Conservation (phyloP, 2,113 vertebrate species). For the Oplegnathus fasciatus region DNA sequence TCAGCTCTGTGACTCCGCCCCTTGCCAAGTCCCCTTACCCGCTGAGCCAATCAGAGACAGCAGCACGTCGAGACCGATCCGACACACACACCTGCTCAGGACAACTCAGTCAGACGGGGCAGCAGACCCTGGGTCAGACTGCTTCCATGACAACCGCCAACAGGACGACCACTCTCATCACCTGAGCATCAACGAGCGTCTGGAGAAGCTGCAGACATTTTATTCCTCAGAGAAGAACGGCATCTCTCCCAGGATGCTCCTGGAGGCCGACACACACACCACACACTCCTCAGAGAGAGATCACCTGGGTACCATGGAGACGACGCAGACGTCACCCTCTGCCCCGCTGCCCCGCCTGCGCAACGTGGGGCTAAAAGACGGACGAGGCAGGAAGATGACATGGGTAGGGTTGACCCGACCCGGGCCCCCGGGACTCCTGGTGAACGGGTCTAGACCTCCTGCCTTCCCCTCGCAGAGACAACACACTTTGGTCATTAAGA, state of each 20-base stretch:
- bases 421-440: slow-evolving; percentile 65
- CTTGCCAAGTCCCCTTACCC: slow-evolving; percentile 75
- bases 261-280: slow-evolving; percentile 67
- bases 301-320: slow-evolving; percentile 68
- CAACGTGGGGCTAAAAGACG: slow-evolving; percentile 78
- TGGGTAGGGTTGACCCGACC: slow-evolving; percentile 78
- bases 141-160: slow-evolving; percentile 57
- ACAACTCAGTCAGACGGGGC: slow-evolving; percentile 57
- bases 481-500: slow-evolving; percentile 81
- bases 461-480: slow-evolving; percentile 78
- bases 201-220: slow-evolving; percentile 80
- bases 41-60: slow-evolving; percentile 71
- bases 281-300: slow-evolving; percentile 55
- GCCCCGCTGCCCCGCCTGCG: slow-evolving; percentile 80
- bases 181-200: slow-evolving; percentile 71
- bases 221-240: slow-evolving; percentile 71
- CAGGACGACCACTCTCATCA: slow-evolving; percentile 61
- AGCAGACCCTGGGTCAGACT: slow-evolving; percentile 52
- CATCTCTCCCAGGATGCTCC: slow-evolving; percentile 69
- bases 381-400: slow-evolving; percentile 79
- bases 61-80: slow-evolving; percentile 46
- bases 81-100: slow-evolving; percentile 70
- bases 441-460: slow-evolving; percentile 80
- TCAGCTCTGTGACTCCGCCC: slow-evolving; percentile 76
- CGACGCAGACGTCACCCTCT: slow-evolving; percentile 55